Percentiles rank a stretch among this genome's conserved stretches.
These are phyloP conservation scores for Hylia prasina DNA, from an alignment of 2,113 vertebrate genomes.

Conservation along the genomic window DNA sequence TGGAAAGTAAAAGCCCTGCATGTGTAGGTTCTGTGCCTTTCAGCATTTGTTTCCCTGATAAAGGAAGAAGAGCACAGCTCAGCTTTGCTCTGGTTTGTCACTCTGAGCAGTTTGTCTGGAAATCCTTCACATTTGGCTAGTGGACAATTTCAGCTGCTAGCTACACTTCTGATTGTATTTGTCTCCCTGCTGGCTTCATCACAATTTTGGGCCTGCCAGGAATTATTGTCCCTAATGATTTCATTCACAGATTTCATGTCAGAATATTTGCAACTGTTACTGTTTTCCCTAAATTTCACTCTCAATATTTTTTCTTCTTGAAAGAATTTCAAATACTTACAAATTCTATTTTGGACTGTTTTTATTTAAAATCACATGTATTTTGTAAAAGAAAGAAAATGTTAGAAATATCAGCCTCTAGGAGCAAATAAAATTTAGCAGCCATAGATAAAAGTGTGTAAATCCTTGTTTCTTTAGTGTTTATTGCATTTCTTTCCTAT, in stretches of 20 bases:
- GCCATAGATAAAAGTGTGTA: background rate
- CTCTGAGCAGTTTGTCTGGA: background rate
- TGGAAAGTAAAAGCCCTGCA: background rate
- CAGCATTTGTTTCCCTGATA: background rate
- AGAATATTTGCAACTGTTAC: background rate
- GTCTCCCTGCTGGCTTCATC: background rate
- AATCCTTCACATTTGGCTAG: background rate
- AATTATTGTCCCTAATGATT: background rate
- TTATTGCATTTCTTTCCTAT: background rate
- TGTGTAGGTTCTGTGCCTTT: background rate
- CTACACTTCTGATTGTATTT: background rate
- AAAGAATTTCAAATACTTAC: background rate
- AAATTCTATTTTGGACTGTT: background rate
- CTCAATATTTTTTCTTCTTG: background rate
- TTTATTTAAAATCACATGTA: background rate
- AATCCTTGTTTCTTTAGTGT: background rate
- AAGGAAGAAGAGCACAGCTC: background rate
- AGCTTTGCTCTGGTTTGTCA: background rate
- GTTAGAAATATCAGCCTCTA: background rate
- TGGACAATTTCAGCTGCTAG: background rate
- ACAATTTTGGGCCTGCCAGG: background rate
- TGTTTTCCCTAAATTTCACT: background rate
- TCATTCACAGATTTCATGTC: background rate
- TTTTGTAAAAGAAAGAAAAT: background rate
- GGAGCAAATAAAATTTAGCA: background rate